Evolutionary conservation across 2,888 invertebrate genomes (phyloP).

Genomic region (Antheraea yamamai): DNA sequence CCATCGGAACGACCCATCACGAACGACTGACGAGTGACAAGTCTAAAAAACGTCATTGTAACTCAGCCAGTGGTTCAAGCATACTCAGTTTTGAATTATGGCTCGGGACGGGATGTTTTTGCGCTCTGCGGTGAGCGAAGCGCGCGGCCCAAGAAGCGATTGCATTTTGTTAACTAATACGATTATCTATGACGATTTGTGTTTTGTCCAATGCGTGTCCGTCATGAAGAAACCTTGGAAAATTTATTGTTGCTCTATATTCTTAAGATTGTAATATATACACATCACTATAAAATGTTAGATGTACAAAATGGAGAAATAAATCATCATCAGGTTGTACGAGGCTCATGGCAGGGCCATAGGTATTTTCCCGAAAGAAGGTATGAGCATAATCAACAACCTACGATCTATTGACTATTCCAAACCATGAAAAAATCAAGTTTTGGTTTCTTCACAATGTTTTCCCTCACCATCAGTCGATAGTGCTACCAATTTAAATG

Average conservation of each 20-base stretch:
- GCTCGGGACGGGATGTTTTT: constrained; percentile 51
- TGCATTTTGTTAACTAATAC: background rate
- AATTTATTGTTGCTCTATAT: background rate
- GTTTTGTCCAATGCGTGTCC: background rate
- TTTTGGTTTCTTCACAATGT: no score
- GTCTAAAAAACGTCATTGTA: constrained; percentile 74
- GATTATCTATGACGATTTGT: background rate
- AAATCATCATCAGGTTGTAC: no score
- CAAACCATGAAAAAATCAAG: no score
- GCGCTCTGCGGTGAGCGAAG: constrained; percentile 25
- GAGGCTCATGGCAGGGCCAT: no score
- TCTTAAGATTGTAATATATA: background rate
- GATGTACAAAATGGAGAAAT: no score
- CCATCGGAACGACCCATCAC: constrained; percentile 78
- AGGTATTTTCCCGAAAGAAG: no score
- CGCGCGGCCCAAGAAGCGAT: background rate
- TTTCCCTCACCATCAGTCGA: no score
- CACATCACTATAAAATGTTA: background rate
- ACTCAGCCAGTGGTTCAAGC: constrained; percentile 61
- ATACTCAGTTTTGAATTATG: constrained; percentile 74
- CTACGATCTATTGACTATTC: no score
- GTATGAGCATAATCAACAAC: no score
- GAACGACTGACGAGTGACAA: constrained; percentile 79
- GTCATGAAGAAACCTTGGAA: background rate
- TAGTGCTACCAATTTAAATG: no score